Conservation (phyloP, 1,140 invertebrate species). For the Penaeus indicus region DNA sequence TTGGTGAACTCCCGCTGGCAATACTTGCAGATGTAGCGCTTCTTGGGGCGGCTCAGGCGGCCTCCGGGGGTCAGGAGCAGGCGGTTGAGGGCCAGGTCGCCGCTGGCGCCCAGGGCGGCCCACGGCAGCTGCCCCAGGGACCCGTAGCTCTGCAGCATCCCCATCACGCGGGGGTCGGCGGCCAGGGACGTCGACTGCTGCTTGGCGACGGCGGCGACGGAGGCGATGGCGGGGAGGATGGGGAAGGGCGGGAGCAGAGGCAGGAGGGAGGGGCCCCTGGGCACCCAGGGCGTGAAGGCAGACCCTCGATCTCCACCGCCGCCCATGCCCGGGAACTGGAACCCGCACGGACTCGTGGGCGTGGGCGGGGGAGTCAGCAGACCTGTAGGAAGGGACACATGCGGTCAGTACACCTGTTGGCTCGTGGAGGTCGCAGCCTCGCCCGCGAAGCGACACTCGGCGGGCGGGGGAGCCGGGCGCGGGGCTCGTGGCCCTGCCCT, state of each 20-base stretch:
- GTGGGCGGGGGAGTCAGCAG: slow-evolving; percentile 57
- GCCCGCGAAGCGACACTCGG: background rate
- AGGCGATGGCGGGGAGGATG: slow-evolving; percentile 47
- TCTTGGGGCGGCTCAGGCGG: slow-evolving; percentile 70
- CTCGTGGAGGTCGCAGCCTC: background rate
- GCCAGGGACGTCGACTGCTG: background rate
- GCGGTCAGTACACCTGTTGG: slow-evolving; percentile 38
- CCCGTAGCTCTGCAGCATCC: slow-evolving; percentile 36
- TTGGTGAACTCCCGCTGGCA: slow-evolving; percentile 98
- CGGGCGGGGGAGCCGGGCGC: background rate
- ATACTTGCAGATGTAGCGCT: slow-evolving; percentile 98
- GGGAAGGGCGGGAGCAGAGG: slow-evolving; percentile 53
- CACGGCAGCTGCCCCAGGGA: slow-evolving; percentile 53
- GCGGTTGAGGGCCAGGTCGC: slow-evolving; percentile 53
- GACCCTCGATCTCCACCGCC: slow-evolving; percentile 44
- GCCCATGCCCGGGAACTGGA: slow-evolving; percentile 56
- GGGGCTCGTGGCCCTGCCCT: background rate
- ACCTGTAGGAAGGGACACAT: slow-evolving; percentile 47
- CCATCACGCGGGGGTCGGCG: slow-evolving; percentile 76
- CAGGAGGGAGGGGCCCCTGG: slow-evolving; percentile 51
- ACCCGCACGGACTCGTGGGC: slow-evolving; percentile 54
- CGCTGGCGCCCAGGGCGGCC: slow-evolving; percentile 50
- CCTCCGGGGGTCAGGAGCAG: slow-evolving; percentile 52
- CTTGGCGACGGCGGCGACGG: slow-evolving; percentile 46
- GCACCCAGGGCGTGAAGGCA: slow-evolving; percentile 55